These are phyloP conservation scores for Diplodus sargus DNA, from an alignment of 2,797 vertebrate genomes.

Conservation along the genomic window DNA sequence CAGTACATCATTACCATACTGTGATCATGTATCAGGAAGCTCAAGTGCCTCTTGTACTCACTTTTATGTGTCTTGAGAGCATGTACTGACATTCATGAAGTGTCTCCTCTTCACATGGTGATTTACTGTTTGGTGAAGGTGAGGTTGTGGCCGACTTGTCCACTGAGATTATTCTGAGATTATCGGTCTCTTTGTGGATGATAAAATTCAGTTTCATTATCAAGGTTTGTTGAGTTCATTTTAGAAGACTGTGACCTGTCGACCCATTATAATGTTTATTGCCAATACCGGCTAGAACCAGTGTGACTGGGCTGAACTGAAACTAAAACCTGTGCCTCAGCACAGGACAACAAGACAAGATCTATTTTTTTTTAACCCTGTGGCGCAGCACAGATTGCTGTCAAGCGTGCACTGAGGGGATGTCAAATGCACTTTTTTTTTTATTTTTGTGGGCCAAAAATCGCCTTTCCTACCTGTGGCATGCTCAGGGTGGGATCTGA, in stretches of 20 bases:
- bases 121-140: slow-evolving; percentile 38
- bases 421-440: neutral
- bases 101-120: slow-evolving; percentile 19
- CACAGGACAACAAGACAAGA: neutral
- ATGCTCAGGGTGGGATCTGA: neutral
- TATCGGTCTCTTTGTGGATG: neutral
- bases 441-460: neutral
- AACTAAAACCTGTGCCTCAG: neutral
- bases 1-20: slow-evolving; percentile 41
- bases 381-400: neutral
- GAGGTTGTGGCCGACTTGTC: slow-evolving; percentile 20
- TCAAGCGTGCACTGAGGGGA: neutral
- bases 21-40: slow-evolving; percentile 37
- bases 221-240: neutral
- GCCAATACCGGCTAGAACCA: neutral
- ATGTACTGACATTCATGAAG: slow-evolving; percentile 32
- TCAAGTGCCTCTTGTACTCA: slow-evolving; percentile 32
- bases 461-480: neutral
- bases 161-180: neutral
- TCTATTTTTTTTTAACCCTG: neutral
- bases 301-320: neutral
- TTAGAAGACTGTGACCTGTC: neutral
- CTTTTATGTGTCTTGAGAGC: slow-evolving; percentile 31
- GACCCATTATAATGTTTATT: neutral
- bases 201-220: neutral